Evolutionary conservation across 2,797 vertebrate species (phyloP), one percentile per base, ranked within the genome.

Genomic region (Alouatta caraya): DNA sequence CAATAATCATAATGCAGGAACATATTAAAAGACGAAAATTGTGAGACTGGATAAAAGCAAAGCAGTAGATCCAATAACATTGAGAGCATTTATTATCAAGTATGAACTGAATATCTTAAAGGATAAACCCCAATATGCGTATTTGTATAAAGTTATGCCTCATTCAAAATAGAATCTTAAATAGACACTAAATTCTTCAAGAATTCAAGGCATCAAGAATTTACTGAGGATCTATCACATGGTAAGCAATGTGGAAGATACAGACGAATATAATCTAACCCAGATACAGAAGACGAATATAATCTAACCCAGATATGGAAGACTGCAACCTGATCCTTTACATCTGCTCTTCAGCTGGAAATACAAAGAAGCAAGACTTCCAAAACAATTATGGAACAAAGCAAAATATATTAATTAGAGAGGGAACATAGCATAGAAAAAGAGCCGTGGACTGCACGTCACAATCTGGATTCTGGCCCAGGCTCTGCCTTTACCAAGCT

Each of bases 91-190:
- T 82, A 85, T 78, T 81, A 64, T 67, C 57, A 87, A 89, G 4
- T 48, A 73, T 55, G 21, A 50, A 50, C 17, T 75, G 61, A 52
- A 83, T 42, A 19, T 73, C 26, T 52, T 46, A 87, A 94, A 92
- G 28, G 76, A 82, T 48, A 85, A 87, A 79, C 26, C 14, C 13
- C 26, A 80, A 26, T 22, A 79, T 50, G 30, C 73, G 26, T 89
- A 76, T 91, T 52, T 83, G 10, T 46, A n/a, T 59, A 22, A 19
- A 85, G 61, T 92, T 72, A 52, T 70, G 67, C 13, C 12, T 75
- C 39, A 85, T 80, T 88, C 48, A 93, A 78, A 80, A 91, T 57
- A 92, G 75, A 37, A 72, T 91, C 81, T 90, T 42, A n/a, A n/a
- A n/a, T n/a, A 81, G 46, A 72, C 11, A 42, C 14, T 48, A 89